These are phyloP conservation scores for Paramuricea clavata DNA, from an alignment of 92 coral and sea anemone genomes.

Conservation along the genomic window DNA sequence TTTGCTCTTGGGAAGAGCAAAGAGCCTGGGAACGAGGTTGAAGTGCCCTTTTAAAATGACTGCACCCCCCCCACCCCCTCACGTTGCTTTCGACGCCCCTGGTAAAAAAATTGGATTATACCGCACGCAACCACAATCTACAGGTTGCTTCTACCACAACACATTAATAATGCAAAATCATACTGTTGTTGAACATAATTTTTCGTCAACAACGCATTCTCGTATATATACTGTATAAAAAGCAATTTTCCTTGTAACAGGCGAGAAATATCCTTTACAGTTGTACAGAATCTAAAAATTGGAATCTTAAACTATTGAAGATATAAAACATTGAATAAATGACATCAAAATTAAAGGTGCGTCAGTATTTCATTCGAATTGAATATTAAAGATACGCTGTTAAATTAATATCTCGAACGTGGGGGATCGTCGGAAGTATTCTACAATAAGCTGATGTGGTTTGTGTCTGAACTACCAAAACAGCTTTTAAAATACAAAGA, in stretches of 20 bases:
- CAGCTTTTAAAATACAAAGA: too few species aligned
- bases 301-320: too few species aligned
- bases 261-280: not conserved
- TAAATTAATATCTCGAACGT: not conserved
- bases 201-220: not conserved
- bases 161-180: constrained; percentile 16
- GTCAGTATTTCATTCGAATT: not conserved
- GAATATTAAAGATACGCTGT: not conserved
- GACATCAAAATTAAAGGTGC: not conserved
- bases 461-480: too few species aligned
- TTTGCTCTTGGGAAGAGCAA: too few species aligned
- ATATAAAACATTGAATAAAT: too few species aligned
- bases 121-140: not conserved
- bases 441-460: too few species aligned
- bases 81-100: too few species aligned
- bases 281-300: not conserved
- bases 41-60: too few species aligned
- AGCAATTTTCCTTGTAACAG: not conserved
- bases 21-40: too few species aligned
- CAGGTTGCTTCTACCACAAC: constrained; percentile 24
- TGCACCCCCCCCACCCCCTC: too few species aligned
- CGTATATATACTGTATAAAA: too few species aligned
- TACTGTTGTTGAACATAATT: not conserved
- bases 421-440: too few species aligned
- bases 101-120: not conserved